Evolutionary conservation across 2,113 vertebrate genomes (phyloP).

Genomic region (Cryptotis parvus): DNA sequence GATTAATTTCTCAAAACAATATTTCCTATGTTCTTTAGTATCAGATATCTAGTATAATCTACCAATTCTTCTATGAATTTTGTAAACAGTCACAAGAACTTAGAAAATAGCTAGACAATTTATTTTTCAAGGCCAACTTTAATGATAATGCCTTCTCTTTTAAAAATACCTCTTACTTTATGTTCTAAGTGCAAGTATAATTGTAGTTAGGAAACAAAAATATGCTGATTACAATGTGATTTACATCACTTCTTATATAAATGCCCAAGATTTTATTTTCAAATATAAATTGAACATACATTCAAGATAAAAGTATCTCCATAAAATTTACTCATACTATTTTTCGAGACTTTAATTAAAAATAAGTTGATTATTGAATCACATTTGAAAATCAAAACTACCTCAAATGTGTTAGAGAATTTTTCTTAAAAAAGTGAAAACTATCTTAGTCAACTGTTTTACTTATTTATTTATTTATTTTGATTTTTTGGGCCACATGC

Average conservation of each 20-base stretch:
- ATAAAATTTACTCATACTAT: slow-evolving; percentile 49
- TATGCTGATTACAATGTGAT: slow-evolving; percentile 51
- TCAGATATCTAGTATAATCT: slow-evolving; percentile 4
- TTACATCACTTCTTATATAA: slow-evolving; percentile 54
- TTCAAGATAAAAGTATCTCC: neutral
- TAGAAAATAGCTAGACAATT: too few species aligned
- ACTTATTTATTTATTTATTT: too few species aligned
- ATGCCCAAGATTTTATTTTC: slow-evolving; percentile 55
- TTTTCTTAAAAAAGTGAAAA: neutral
- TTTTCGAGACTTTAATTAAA: slow-evolving; percentile 58
- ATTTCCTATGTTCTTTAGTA: slow-evolving; percentile 37
- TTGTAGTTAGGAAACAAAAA: slow-evolving; percentile 59
- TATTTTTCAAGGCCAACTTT: slow-evolving; percentile 63
- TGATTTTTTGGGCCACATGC: too few species aligned
- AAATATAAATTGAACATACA: slow-evolving; percentile 58
- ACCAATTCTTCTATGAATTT: slow-evolving; percentile 31
- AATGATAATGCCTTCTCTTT: slow-evolving; percentile 14
- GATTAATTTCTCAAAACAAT: slow-evolving; percentile 38
- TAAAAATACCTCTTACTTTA: slow-evolving; percentile 59
- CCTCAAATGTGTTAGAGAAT: neutral
- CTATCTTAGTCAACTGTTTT: slow-evolving; percentile 37
- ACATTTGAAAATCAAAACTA: slow-evolving; percentile 55
- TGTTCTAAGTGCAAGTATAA: slow-evolving; percentile 46
- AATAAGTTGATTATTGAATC: slow-evolving; percentile 44
- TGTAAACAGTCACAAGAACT: slow-evolving; percentile 51